A percentile compares a stretch with the other conserved stretches of the same genome.
Conservation (phyloP, 2,113 vertebrate species). For the Prinia subflava region DNA sequence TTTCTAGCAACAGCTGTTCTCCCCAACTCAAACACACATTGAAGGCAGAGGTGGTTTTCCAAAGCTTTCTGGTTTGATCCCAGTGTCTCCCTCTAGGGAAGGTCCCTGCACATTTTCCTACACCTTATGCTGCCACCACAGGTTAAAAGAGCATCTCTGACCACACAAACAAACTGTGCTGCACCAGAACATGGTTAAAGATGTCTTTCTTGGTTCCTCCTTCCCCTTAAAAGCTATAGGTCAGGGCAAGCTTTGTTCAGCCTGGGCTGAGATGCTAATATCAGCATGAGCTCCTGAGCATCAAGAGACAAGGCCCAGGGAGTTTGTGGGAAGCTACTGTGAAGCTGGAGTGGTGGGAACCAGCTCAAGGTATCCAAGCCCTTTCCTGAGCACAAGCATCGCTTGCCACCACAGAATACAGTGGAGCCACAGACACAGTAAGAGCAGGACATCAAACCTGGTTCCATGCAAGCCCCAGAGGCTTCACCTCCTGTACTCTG, state of each 20-base stretch:
- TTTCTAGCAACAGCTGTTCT: background rate
- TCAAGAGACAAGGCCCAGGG: background rate
- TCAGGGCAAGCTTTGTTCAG: background rate
- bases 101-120: background rate
- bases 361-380: background rate
- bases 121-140: background rate
- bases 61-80: background rate
- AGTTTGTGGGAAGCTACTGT: background rate
- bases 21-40: background rate
- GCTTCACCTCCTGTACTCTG: background rate
- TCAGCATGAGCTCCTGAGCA: background rate
- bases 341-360: background rate
- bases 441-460: background rate
- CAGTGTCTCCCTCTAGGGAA: background rate
- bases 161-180: too few species aligned
- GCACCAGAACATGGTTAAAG: fast-evolving
- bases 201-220: background rate
- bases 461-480: background rate
- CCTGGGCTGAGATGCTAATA: background rate
- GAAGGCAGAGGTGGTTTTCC: background rate
- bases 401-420: background rate
- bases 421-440: background rate
- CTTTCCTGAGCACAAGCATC: background rate
- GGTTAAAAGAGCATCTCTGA: background rate
- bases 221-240: background rate